These are phyloP conservation scores for Eupithecia inturbata DNA, from an alignment of 2,888 invertebrate genomes.

Conservation along the genomic window DNA sequence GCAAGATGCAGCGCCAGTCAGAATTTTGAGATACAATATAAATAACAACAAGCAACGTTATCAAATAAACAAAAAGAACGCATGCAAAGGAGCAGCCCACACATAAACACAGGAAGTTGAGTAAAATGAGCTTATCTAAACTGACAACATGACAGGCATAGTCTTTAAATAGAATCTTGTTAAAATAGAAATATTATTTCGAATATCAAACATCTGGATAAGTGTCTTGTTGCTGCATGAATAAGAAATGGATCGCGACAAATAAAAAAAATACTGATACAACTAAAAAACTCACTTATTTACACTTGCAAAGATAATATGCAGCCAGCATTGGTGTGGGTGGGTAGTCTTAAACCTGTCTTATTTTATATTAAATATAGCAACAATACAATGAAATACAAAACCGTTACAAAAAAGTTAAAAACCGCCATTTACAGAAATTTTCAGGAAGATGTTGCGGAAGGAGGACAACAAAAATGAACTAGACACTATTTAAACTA, in stretches of 20 bases:
- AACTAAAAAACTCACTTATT: conserved; percentile 7
- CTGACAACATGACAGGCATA: conserved; percentile 28
- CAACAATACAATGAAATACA: neutral
- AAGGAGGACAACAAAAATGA: too few relatives aligned
- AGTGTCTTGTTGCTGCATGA: neutral
- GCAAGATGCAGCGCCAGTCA: neutral
- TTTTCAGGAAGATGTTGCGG: neutral
- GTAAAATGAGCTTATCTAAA: conserved; percentile 29
- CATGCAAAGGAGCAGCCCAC: conserved; percentile 14
- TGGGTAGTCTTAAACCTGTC: neutral
- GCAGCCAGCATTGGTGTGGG: neutral
- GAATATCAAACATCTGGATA: neutral
- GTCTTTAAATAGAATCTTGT: conserved; percentile 14
- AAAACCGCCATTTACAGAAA: neutral
- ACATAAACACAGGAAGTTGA: conserved; percentile 21
- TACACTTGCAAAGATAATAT: neutral
- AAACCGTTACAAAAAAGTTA: too few relatives aligned
- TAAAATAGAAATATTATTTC: conserved; percentile 27
- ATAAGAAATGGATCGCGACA: neutral
- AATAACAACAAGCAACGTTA: conserved; percentile 4
- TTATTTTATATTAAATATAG: conserved; percentile 6
- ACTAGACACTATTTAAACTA: too few relatives aligned
- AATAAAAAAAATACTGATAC: neutral
- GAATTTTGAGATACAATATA: neutral
- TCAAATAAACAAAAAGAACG: conserved; percentile 11